Conservation (phyloP, 2,888 invertebrate genomes). For the Trichogramma evanescens region DNA sequence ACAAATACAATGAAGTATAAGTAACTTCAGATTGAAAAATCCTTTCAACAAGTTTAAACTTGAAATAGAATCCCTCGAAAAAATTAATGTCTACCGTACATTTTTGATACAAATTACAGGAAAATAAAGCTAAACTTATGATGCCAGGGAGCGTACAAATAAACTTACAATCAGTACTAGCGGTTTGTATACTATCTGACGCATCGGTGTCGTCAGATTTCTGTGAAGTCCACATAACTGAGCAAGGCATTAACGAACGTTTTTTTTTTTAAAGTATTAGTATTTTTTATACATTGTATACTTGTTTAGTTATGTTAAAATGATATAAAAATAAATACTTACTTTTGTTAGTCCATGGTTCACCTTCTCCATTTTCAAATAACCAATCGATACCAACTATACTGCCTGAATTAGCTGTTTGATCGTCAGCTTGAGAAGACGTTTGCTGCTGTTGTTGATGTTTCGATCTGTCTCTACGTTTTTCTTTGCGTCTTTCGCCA, state of each 20-base stretch:
- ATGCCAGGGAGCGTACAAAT: not conserved
- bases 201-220: constrained; percentile 46
- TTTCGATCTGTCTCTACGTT: constrained; percentile 29
- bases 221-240: constrained; percentile 45
- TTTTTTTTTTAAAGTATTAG: no score
- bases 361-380: constrained; percentile 49
- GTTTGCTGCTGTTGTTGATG: not conserved
- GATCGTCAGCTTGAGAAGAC: constrained; percentile 37
- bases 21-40: no score
- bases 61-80: no score
- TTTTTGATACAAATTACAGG: no score
- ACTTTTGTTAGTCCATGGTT: constrained; percentile 42
- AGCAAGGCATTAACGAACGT: constrained; percentile 4
- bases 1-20: constrained; percentile 1
- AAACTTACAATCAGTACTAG: constrained; percentile 45
- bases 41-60: no score
- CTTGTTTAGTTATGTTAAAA: not conserved
- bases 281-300: no score
- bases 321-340: constrained; percentile 18
- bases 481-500: constrained; percentile 30
- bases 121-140: no score
- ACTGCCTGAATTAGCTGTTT: constrained; percentile 46
- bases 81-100: no score
- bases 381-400: constrained; percentile 60
- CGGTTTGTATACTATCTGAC: constrained; percentile 44